Base-by-base conservation (phyloP, 2,113 vertebrate genomes). In the Myotis lucifugus region DNA sequence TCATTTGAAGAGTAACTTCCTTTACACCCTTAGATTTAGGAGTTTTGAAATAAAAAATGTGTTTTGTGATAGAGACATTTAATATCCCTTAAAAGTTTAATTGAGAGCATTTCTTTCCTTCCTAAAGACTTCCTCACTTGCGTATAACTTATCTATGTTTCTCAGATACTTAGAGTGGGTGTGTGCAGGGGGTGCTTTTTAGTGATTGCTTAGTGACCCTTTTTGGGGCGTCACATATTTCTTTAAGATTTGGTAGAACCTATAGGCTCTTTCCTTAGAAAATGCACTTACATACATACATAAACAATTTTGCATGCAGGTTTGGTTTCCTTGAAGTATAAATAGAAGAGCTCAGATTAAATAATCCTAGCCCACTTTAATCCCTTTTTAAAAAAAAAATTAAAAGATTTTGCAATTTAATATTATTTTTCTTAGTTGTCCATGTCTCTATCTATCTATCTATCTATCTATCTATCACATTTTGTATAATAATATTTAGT, bases 11-110 rank as follows among this genome's bases (percentile, higher is more conserved):
- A 85, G 42, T 88, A 87, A 77, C 10, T 64, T 87, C 10, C 67
- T 95, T 69, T 6, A 74, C 7, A 88, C 18, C 14, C 72, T 95
- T 85, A 79, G 74, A 50, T 42, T 69, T 90, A 93, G 70, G 85
- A 86, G 54, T 76, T 54, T 95, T 78, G 70, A 90, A 91, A 64
- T 93, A 66, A 88, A 90, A 87, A 83, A 46, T 54, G 74, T 94
- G 27, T 78, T 91, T 82, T 92, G 54, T 94, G 50, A 59, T 91
- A 85, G 67, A 79, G 66, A 15, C 67, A 50, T 82, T 92, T 94
- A 72, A 40, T 72, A 52, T 19, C 66, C n/a, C 27, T 95, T 93
- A 59, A 73, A 96, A 92, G 46, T 76, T 96, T 92, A 83, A 54
- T 52, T 83, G 40, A 92, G 78, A 91, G 32, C 34, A 8, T 92